Percentiles rank a stretch among this genome's conserved stretches.
Conservation (phyloP, 2,113 vertebrate genomes). For the Aplodontia rufa region DNA sequence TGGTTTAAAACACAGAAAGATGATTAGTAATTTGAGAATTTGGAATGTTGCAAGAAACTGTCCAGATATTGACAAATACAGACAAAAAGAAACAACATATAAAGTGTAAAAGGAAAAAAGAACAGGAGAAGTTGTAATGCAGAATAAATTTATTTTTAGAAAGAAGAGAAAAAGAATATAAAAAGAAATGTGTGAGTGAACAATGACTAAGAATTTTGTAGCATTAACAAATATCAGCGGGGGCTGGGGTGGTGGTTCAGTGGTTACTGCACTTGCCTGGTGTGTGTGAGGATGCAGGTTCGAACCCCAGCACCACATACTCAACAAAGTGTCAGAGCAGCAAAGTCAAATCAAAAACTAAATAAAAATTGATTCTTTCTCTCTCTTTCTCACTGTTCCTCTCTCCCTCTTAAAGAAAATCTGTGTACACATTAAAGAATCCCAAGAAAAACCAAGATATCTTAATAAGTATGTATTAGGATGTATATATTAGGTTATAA, state of each 20-base stretch:
- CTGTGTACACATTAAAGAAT: not conserved
- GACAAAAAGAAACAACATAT: not conserved
- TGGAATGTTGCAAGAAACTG: not conserved
- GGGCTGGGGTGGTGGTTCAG: too few species aligned
- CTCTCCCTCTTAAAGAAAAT: too few species aligned
- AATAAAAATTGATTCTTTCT: too few species aligned
- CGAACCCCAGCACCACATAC: too few species aligned
- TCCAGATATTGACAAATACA: not conserved
- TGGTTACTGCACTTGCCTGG: too few species aligned
- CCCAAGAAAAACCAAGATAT: not conserved
- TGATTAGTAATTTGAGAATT: not conserved
- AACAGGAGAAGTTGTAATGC: not conserved
- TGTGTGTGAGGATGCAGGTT: too few species aligned
- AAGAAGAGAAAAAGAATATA: not conserved
- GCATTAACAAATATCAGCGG: not conserved
- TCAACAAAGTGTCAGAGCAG: too few species aligned
- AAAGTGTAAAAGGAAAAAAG: not conserved
- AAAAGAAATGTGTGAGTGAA: not conserved
- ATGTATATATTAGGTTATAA: too few species aligned
- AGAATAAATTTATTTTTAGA: not conserved
- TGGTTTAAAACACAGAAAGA: not conserved
- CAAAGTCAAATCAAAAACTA: too few species aligned
- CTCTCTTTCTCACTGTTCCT: too few species aligned
- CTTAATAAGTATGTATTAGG: too few species aligned
- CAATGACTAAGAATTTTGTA: not conserved